Percentiles rank a stretch among this genome's conserved stretches.
These are phyloP conservation scores for Anadara kagoshimensis DNA, from an alignment of 1,140 invertebrate species.

Conservation along the genomic window DNA sequence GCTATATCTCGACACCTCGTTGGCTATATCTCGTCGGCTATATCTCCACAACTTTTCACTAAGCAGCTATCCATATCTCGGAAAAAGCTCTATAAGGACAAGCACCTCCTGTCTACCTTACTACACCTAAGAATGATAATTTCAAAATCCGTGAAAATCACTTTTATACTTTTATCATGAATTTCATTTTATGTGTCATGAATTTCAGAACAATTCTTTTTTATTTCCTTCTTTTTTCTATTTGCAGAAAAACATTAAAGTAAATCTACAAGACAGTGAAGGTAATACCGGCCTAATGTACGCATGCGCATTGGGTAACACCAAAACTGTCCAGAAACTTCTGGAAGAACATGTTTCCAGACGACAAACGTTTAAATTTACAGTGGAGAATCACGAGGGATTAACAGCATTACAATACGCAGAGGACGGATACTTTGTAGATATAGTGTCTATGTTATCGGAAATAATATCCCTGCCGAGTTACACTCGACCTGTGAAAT, in stretches of 20 bases:
- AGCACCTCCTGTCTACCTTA: no score
- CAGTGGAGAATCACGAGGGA: conserved; percentile 6
- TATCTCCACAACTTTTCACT: no score
- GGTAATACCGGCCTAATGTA: conserved; percentile 62
- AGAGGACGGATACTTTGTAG: neutral
- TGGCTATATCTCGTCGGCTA: no score
- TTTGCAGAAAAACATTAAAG: conserved; percentile 47
- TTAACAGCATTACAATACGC: conserved; percentile 19
- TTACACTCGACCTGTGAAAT: neutral
- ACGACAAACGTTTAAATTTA: neutral
- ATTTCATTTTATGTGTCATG: no score
- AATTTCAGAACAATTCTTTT: neutral
- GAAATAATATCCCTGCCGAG: neutral
- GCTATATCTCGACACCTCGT: no score
- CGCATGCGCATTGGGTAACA: conserved; percentile 35
- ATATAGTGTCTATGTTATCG: conserved; percentile 2
- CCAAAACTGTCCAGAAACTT: conserved; percentile 23
- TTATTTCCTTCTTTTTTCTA: neutral
- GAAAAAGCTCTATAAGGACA: no score
- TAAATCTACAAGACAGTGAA: conserved; percentile 49
- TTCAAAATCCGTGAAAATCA: no score
- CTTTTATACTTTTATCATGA: no score
- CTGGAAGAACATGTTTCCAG: no score
- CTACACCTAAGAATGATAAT: no score
- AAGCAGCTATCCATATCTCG: no score